phyloP scores from a whole-genome alignment of 2,113 vertebrate genomes.

The Osmerus mordax region DNA sequence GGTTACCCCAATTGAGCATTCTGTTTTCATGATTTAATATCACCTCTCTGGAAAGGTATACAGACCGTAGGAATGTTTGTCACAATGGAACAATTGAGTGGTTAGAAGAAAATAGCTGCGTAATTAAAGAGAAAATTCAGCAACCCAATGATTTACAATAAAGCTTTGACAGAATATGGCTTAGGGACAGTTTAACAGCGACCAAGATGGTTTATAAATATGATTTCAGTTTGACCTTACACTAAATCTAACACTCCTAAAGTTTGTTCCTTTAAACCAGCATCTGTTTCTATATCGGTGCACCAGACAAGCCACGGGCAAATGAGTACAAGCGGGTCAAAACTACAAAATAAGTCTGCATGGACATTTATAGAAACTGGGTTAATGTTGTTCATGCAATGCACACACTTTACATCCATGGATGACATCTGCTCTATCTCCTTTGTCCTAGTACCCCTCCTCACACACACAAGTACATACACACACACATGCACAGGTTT shows the following conservation, averaged over 20 bases:
- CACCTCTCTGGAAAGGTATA: background rate
- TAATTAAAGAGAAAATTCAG: slow-evolving; percentile 9
- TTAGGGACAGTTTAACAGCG: background rate
- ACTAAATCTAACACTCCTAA: no score
- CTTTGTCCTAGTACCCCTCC: slow-evolving; percentile 2
- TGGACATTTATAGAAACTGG: slow-evolving; percentile 24
- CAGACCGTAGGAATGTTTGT: slow-evolving; percentile 1
- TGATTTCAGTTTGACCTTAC: background rate
- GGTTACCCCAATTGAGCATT: slow-evolving; percentile 63
- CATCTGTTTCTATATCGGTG: background rate
- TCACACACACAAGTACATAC: slow-evolving; percentile 1
- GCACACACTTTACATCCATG: background rate
- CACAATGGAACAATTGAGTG: slow-evolving; percentile 7
- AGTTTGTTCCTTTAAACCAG: background rate
- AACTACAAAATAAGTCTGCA: slow-evolving; percentile 3
- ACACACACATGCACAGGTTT: slow-evolving; percentile 9
- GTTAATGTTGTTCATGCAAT: slow-evolving; percentile 23
- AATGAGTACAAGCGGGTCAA: slow-evolving; percentile 5
- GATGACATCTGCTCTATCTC: slow-evolving; percentile 26
- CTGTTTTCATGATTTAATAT: background rate
- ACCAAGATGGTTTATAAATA: background rate
- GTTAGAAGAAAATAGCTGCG: background rate
- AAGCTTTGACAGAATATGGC: background rate
- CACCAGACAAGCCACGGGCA: slow-evolving; percentile 1
- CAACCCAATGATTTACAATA: slow-evolving; percentile 14